Conservation (phyloP, 2,113 vertebrate species). For the Petromus typicus region DNA sequence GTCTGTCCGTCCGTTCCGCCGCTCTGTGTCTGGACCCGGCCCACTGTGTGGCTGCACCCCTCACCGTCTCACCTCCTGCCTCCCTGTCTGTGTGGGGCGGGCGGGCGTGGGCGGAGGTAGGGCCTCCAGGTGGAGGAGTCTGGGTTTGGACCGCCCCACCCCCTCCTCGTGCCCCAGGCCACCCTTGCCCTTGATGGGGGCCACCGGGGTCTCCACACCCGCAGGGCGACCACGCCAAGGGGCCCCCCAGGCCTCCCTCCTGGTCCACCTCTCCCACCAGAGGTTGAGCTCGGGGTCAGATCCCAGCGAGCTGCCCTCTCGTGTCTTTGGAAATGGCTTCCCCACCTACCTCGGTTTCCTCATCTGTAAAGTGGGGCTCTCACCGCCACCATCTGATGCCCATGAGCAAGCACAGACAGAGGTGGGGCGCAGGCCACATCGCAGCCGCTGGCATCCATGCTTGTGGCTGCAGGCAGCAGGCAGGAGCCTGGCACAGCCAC, state of each 20-base stretch:
- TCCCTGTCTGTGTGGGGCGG: conserved; percentile 72
- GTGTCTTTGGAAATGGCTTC: background rate
- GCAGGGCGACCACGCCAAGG: background rate
- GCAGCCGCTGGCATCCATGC: background rate
- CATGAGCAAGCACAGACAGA: background rate
- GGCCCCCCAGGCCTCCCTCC: background rate
- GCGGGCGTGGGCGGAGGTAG: background rate
- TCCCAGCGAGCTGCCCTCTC: background rate
- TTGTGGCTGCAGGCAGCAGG: background rate
- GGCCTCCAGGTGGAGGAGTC: no score
- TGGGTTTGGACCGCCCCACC: no score
- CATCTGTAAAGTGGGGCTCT: background rate
- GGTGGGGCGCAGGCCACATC: background rate
- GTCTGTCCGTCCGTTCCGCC: conserved; percentile 90
- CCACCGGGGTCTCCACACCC: background rate
- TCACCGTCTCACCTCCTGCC: conserved; percentile 50
- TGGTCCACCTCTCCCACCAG: no score
- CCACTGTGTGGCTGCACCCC: conserved; percentile 91
- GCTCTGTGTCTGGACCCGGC: conserved; percentile 90
- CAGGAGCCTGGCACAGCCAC: background rate
- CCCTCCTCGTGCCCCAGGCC: no score
- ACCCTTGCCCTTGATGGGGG: background rate
- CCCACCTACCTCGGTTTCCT: background rate
- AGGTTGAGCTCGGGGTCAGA: background rate
- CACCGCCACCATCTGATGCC: background rate